Conservation (phyloP, 2,888 invertebrate species). For the Empis livida region DNA sequence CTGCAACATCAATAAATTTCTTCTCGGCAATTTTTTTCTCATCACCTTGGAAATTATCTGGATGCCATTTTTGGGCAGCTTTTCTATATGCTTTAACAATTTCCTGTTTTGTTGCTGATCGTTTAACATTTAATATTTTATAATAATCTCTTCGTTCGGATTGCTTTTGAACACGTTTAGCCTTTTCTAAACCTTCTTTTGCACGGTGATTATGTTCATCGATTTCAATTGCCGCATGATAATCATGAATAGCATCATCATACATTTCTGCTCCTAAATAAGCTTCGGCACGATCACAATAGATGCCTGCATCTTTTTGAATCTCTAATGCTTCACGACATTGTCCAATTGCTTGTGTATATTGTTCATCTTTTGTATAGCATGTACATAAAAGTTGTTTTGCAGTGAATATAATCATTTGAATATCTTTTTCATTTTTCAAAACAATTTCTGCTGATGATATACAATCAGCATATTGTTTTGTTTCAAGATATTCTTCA, state of each 20-base stretch:
- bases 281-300: slow-evolving; percentile 89
- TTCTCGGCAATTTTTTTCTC: slow-evolving; percentile 93
- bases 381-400: slow-evolving; percentile 73
- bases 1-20: slow-evolving; percentile 96
- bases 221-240: slow-evolving; percentile 69
- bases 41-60: slow-evolving; percentile 81
- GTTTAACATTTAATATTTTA: slow-evolving; percentile 80
- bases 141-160: slow-evolving; percentile 93
- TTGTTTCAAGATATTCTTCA: slow-evolving; percentile 44
- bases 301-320: slow-evolving; percentile 57
- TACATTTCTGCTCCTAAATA: slow-evolving; percentile 79
- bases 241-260: slow-evolving; percentile 85
- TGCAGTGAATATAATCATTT: slow-evolving; percentile 60
- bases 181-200: slow-evolving; percentile 75
- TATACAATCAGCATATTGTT: slow-evolving; percentile 56
- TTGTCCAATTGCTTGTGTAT: slow-evolving; percentile 54
- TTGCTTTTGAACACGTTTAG: slow-evolving; percentile 85
- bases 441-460: slow-evolving; percentile 51
- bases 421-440: slow-evolving; percentile 54
- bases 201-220: slow-evolving; percentile 70
- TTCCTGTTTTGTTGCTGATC: slow-evolving; percentile 83
- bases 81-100: slow-evolving; percentile 93
- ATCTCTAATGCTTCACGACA: slow-evolving; percentile 72
- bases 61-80: slow-evolving; percentile 97
- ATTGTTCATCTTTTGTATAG: slow-evolving; percentile 52